Evolutionary conservation across 2,113 vertebrate species (phyloP).

Genomic region (Saguinus midas): DNA sequence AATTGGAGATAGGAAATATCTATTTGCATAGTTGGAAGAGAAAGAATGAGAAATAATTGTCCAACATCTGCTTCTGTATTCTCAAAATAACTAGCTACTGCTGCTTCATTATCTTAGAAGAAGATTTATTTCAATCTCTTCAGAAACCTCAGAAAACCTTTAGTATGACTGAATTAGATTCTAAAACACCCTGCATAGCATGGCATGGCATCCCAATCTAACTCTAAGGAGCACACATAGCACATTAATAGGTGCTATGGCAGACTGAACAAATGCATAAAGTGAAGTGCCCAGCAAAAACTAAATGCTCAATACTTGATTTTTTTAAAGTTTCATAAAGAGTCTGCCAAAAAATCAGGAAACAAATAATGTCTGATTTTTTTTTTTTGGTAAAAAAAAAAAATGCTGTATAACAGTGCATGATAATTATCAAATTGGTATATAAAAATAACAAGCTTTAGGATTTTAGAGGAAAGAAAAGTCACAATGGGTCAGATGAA

Average conservation of each 20-base stretch:
- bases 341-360: not conserved
- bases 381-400: not conserved
- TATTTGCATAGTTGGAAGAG: not conserved
- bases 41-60: not conserved
- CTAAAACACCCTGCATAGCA: not conserved
- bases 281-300: not conserved
- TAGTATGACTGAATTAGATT: not conserved
- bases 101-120: constrained; percentile 1
- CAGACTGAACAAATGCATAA: not conserved
- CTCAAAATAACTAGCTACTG: constrained; percentile 5
- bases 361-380: not conserved
- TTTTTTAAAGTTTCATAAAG: not conserved
- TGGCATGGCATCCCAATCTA: not conserved
- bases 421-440: not conserved
- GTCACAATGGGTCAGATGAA: constrained; percentile 21
- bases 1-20: not conserved
- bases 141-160: not conserved
- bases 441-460: constrained; percentile 28
- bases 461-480: constrained; percentile 44
- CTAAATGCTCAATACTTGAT: not conserved
- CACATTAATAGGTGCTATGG: not conserved
- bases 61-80: not conserved
- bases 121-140: not conserved
- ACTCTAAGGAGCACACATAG: not conserved
- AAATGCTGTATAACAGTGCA: not conserved